Conservation (phyloP, 2,113 vertebrate species). For the Puntigrus tetrazona region DNA sequence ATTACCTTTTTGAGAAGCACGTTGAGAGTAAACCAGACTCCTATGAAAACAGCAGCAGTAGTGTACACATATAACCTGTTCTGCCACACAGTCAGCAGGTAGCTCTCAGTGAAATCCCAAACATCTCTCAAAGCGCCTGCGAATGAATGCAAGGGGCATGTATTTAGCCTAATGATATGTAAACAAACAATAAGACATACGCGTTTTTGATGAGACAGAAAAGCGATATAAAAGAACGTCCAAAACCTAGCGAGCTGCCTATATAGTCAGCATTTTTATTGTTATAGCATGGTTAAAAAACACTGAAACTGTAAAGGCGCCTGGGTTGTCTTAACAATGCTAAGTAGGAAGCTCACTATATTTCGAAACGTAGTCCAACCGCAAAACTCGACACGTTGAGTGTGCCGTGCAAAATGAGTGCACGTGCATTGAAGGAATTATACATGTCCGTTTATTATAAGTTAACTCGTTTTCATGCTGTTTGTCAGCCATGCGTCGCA, state of each 20-base stretch:
- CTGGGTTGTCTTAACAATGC: neutral
- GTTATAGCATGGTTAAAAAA: no score
- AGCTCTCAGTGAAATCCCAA: constrained; percentile 62
- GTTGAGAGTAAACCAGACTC: constrained; percentile 81
- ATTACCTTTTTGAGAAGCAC: constrained; percentile 75
- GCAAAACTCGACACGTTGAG: neutral
- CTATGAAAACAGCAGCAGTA: constrained; percentile 77
- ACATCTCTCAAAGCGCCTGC: constrained; percentile 64
- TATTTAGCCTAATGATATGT: no score
- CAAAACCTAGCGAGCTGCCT: neutral
- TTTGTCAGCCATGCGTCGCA: neutral
- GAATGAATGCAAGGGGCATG: constrained; percentile 12
- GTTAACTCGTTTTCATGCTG: neutral
- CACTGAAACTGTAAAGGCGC: neutral
- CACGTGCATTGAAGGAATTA: no score
- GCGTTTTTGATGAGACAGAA: neutral
- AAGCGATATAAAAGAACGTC: neutral
- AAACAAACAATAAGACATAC: neutral
- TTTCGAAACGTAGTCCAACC: neutral
- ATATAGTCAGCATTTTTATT: neutral
- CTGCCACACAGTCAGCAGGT: constrained; percentile 79
- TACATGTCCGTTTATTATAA: no score
- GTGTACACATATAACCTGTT: constrained; percentile 85
- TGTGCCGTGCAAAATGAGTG: neutral
- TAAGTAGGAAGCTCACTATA: neutral